These are phyloP conservation scores for Panurus biarmicus DNA, from an alignment of 2,113 vertebrate species.

Conservation along the genomic window DNA sequence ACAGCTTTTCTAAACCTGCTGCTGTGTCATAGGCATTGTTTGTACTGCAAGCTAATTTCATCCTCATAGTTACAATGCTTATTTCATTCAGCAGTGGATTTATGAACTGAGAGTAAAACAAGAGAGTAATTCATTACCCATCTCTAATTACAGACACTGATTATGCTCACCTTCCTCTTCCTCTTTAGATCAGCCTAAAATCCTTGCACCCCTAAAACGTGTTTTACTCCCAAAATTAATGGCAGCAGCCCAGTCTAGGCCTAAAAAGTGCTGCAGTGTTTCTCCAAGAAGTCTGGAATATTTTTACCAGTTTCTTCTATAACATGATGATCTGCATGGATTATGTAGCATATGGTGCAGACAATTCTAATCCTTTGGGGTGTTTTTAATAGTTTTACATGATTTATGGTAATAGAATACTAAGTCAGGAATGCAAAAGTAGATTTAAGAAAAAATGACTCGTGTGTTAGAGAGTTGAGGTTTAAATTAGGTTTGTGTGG, in stretches of 20 bases:
- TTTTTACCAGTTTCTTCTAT: neutral
- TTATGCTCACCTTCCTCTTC: neutral
- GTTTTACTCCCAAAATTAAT: neutral
- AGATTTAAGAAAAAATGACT: neutral
- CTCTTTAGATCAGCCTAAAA: neutral
- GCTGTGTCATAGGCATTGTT: neutral
- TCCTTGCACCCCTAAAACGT: neutral
- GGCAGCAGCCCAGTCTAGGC: neutral
- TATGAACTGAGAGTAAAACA: neutral
- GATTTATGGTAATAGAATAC: neutral
- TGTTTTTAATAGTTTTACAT: neutral
- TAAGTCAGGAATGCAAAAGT: neutral
- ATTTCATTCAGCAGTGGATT: neutral
- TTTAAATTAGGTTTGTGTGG: neutral
- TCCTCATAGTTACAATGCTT: neutral
- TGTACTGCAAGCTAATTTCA: neutral
- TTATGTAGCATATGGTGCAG: neutral
- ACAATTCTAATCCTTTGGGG: neutral
- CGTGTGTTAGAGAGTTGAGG: neutral
- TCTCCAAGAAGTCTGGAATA: neutral
- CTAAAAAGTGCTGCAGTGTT: neutral
- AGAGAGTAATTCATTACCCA: neutral
- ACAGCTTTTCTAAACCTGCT: neutral
- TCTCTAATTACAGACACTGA: neutral
- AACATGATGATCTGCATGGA: neutral